phyloP scores from a whole-genome alignment of 2,888 invertebrate species.

The Disparrhopalites patrizii region DNA sequence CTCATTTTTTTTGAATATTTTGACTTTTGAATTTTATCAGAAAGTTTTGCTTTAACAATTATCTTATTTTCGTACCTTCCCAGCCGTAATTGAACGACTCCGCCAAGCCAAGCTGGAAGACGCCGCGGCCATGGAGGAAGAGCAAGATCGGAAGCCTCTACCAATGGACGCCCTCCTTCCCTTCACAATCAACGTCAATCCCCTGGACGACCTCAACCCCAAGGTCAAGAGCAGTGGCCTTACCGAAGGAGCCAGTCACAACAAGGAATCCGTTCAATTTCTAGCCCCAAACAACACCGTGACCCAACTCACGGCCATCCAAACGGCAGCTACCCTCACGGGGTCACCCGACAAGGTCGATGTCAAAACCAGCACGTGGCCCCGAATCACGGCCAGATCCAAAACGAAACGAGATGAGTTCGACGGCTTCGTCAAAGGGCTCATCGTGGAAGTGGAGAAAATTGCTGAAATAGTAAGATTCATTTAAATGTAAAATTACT shows the following conservation, averaged over 20 bases:
- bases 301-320: background rate
- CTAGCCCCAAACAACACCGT: constrained; percentile 6
- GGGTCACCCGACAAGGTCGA: background rate
- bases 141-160: background rate
- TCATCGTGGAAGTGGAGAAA: constrained; percentile 35
- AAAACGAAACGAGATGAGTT: constrained; percentile 30
- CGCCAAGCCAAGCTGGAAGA: constrained; percentile 22
- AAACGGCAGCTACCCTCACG: background rate
- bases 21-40: too few species aligned
- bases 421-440: constrained; percentile 32
- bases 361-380: background rate
- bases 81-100: constrained; percentile 30
- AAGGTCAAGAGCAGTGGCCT: background rate
- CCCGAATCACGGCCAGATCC: background rate
- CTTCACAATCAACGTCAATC: background rate
- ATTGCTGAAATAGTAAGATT: constrained; percentile 31
- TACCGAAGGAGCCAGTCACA: background rate
- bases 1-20: too few species aligned
- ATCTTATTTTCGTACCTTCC: background rate
- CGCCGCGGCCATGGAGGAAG: background rate
- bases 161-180: constrained; percentile 1
- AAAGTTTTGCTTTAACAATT: background rate
- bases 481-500: background rate
- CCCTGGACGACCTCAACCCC: background rate
- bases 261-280: too few species aligned